Base-by-base conservation (phyloP, 1,140 invertebrate species). In the Drosophila quadrilineata region DNA sequence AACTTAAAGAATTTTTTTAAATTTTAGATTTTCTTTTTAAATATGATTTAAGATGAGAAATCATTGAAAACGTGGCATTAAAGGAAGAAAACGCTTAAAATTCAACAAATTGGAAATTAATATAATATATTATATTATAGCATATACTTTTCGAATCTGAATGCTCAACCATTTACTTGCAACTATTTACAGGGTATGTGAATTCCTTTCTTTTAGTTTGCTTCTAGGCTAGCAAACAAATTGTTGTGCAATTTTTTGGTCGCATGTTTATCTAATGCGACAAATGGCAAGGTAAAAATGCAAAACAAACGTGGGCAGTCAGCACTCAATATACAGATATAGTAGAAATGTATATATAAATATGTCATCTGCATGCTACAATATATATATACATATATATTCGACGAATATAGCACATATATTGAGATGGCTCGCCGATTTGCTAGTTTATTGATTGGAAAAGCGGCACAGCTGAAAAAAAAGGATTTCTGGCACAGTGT, bases 361-460 rank as follows among this genome's bases (percentile, higher is more conserved):
- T 33, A 33, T n/a, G n/a, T n/a, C n/a, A n/a, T n/a, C n/a, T n/a
- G n/a, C n/a, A n/a, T n/a, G n/a, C n/a, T n/a, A n/a, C n/a, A n/a
- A n/a, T n/a, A n/a, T n/a, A n/a, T n/a, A n/a, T n/a, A n/a, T n/a
- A n/a, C n/a, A n/a, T n/a, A n/a, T n/a, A n/a, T n/a, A n/a, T n/a
- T n/a, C n/a, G n/a, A n/a, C n/a, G n/a, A n/a, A n/a, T 35, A 36
- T 14, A 10, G 19, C 26, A 56, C 3, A 24, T 58, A 40, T 41
- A n/a, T n/a, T n/a, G n/a, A 53, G 43, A 70, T 57, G 74, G 53
- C 19, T 56, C 33, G 58, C 57, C 66, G 73, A 76, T 72, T 77
- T 75, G 74, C 75, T 75, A 76, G 68, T 72, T 77, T 77, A 76
- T 76, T 77, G 74, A 77, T 77, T 76, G 63, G 57, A 40, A 17